A percentile compares a stretch with the other conserved stretches of the same genome.
Conservation (phyloP, 2,113 vertebrate genomes). For the Pseudopodoces humilis region DNA sequence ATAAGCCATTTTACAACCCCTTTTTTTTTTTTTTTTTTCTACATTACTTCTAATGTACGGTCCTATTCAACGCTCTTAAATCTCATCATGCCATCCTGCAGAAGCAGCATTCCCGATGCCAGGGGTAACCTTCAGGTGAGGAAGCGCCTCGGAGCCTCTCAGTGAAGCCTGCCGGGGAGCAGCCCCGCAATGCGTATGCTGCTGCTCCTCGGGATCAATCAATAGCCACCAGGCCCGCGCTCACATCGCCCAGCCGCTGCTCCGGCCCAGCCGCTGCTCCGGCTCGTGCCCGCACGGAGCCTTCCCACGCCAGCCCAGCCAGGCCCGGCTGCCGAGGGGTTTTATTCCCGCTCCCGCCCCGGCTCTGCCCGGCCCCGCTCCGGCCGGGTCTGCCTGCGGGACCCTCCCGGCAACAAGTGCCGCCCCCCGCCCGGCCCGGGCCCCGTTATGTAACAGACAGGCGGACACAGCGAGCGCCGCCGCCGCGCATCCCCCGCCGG, state of each 20-base stretch:
- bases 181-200: conserved; percentile 89
- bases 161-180: conserved; percentile 51
- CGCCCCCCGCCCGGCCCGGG: not conserved
- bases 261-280: not conserved
- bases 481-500: not conserved
- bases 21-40: too few species aligned
- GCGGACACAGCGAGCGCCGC: not conserved
- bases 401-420: conserved; percentile 23
- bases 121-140: conserved; percentile 47
- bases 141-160: not conserved
- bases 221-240: not conserved
- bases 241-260: not conserved
- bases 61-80: not conserved
- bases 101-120: not conserved
- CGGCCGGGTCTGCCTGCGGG: not conserved
- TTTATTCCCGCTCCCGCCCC: not conserved
- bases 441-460: conserved; percentile 20
- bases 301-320: not conserved
- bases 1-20: not conserved
- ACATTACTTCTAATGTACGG: not conserved
- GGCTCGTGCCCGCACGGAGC: not conserved
- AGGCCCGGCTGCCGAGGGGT: not conserved
- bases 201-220: conserved; percentile 53
- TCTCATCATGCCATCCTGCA: not conserved
- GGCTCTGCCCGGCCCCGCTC: not conserved